Evolutionary conservation across 30 jellyfish, hydroid and myxozoan genomes (phyloP).

Genomic region (Mastigias papua): DNA sequence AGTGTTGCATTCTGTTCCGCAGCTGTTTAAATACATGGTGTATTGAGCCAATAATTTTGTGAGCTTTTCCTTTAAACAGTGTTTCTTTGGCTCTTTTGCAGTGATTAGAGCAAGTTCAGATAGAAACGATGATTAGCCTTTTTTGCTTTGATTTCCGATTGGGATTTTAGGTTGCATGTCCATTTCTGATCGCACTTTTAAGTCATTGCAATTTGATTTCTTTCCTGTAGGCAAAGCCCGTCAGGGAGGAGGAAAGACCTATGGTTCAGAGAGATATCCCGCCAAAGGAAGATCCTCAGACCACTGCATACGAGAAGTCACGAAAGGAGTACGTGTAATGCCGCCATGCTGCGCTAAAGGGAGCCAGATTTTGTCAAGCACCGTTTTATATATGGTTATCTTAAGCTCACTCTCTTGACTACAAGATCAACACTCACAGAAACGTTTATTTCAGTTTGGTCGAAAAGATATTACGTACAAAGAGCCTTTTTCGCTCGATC

Average conservation of each 20-base stretch:
- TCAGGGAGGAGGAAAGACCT: neutral
- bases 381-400: neutral
- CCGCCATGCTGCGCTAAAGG: neutral
- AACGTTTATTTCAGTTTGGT: neutral
- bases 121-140: too few relatives aligned
- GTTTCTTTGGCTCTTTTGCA: too few relatives aligned
- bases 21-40: too few relatives aligned
- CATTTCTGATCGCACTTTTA: too few relatives aligned
- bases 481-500: neutral
- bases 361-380: neutral
- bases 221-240: conserved; percentile 37
- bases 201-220: neutral
- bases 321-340: conserved; percentile 63
- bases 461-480: neutral
- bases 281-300: conserved; percentile 10
- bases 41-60: too few relatives aligned
- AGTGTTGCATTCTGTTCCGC: too few relatives aligned
- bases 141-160: too few relatives aligned
- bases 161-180: too few relatives aligned
- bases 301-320: conserved; percentile 55
- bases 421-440: neutral
- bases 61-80: too few relatives aligned
- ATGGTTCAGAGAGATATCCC: neutral
- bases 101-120: too few relatives aligned
- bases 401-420: neutral